These are phyloP conservation scores for Thymelicus lineola DNA, from an alignment of 2,888 invertebrate genomes.

Conservation along the genomic window DNA sequence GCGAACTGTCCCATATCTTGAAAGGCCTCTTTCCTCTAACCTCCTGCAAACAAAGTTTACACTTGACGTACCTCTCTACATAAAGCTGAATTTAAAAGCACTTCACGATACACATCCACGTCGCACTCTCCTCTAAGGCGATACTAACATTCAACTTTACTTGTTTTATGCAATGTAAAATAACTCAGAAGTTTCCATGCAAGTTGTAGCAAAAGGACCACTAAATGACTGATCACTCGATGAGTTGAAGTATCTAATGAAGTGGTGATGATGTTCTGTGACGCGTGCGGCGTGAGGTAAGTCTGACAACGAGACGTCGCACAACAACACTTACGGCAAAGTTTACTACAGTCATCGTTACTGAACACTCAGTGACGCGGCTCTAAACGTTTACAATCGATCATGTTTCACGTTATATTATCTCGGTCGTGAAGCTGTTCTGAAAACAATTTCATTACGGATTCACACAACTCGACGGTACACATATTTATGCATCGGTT, in stretches of 20 bases:
- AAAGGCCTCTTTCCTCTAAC: conserved; percentile 98
- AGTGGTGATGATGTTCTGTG: conserved; percentile 35
- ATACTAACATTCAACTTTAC: conserved; percentile 22
- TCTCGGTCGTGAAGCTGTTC: conserved; percentile 26
- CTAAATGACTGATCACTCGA: conserved; percentile 35
- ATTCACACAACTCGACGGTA: conserved; percentile 7
- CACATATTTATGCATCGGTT: conserved; percentile 5
- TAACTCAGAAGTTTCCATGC: conserved; percentile 27
- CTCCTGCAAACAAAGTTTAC: conserved; percentile 87
- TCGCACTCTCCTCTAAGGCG: conserved; percentile 28
- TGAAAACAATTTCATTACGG: conserved; percentile 31
- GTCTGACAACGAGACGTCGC: conserved; percentile 12
- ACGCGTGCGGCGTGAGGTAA: conserved; percentile 1
- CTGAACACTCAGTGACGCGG: conserved; percentile 14
- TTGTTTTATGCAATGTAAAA: conserved; percentile 26
- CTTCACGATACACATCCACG: conserved; percentile 26
- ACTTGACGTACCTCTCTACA: conserved; percentile 19
- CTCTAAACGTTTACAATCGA: conserved; percentile 28
- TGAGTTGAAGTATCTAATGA: conserved; percentile 36
- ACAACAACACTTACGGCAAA: conserved; percentile 30
- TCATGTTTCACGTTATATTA: conserved; percentile 25
- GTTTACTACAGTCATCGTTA: conserved; percentile 36
- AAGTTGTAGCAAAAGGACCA: conserved; percentile 28
- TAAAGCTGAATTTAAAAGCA: conserved; percentile 28
- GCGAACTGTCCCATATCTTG: conserved; percentile 98